phyloP scores from a whole-genome alignment of 2,113 vertebrate species.

The Agapornis roseicollis region DNA sequence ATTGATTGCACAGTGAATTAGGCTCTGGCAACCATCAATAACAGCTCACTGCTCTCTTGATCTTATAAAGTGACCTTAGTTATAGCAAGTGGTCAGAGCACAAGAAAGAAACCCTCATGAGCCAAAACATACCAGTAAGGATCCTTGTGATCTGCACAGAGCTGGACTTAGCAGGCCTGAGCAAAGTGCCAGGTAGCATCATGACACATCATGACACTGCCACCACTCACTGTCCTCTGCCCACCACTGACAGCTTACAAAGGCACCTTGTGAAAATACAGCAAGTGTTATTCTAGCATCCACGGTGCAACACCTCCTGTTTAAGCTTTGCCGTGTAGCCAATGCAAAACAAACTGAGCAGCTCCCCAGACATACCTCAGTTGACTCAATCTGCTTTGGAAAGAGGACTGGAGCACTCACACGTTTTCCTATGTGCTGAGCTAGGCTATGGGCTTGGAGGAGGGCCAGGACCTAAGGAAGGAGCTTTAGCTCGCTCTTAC shows the following conservation, averaged over 20 bases:
- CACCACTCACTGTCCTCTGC: rapidly evolving
- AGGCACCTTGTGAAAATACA: neutral
- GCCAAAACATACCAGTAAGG: neutral
- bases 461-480: neutral
- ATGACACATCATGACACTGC: neutral
- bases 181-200: neutral
- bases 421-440: neutral
- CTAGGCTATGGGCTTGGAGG: neutral
- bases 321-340: neutral
- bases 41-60: neutral
- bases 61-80: neutral
- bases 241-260: neutral
- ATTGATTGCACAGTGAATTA: neutral
- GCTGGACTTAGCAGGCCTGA: neutral
- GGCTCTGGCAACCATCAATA: neutral
- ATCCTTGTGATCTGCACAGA: neutral
- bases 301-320: neutral
- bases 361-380: neutral
- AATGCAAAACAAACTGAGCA: neutral
- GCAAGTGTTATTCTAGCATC: neutral
- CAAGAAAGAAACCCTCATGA: neutral
- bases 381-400: neutral
- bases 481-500: neutral
- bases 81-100: neutral
- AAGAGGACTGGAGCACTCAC: neutral